phyloP scores from a whole-genome alignment of 2,888 invertebrate species.

The Leucophora obtusa region DNA sequence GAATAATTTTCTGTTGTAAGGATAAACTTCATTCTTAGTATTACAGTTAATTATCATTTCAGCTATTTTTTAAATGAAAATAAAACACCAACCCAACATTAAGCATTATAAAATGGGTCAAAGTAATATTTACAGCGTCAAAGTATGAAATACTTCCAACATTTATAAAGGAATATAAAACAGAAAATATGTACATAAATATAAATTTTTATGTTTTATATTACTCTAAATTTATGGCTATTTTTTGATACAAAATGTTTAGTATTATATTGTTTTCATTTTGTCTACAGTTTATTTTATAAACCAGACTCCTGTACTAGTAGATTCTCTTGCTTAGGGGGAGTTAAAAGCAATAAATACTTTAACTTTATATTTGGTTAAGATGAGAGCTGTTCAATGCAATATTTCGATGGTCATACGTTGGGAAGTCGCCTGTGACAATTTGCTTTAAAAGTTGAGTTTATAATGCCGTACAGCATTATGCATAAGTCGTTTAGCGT shows the following conservation, averaged over 20 bases:
- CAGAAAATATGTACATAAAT: background rate
- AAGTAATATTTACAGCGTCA: background rate
- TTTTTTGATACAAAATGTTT: constrained; percentile 1
- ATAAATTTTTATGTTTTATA: constrained; percentile 35
- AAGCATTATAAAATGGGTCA: background rate
- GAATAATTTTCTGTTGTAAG: background rate
- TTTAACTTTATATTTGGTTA: too few species aligned
- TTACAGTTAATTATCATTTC: background rate
- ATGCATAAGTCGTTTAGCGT: too few species aligned
- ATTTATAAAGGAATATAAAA: background rate
- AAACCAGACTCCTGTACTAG: too few species aligned
- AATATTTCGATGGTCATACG: too few species aligned
- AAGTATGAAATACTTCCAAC: background rate
- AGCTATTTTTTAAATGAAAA: background rate
- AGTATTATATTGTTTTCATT: background rate
- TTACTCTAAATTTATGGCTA: constrained; percentile 31
- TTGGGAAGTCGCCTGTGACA: too few species aligned
- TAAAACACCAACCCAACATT: background rate
- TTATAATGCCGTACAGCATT: too few species aligned
- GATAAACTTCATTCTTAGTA: background rate
- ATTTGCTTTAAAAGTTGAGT: too few species aligned
- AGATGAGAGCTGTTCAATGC: too few species aligned
- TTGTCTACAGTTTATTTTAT: background rate
- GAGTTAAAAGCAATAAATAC: too few species aligned
- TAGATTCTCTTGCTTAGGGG: too few species aligned